Evolutionary conservation across 2,113 vertebrate species (phyloP).

Genomic region (Cervus canadensis): DNA sequence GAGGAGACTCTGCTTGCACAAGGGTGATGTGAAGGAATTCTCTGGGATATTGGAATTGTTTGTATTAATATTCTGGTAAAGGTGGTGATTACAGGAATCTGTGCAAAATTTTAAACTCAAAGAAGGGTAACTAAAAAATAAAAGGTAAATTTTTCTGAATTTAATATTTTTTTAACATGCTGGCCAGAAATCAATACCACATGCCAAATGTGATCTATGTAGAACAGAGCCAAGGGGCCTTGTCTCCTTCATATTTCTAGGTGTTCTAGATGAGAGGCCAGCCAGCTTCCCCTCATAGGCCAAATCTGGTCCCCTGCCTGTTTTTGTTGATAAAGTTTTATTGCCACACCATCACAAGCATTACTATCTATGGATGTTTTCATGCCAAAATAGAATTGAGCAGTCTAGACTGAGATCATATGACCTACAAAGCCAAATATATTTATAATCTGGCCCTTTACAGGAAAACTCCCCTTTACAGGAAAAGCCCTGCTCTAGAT

Average conservation of each 20-base stretch:
- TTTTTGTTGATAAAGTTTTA: background rate
- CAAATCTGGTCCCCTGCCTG: background rate
- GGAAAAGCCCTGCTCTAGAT: background rate
- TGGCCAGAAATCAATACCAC: background rate
- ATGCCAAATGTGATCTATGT: background rate
- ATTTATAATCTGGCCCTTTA: background rate
- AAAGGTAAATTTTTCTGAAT: background rate
- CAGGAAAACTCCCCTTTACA: background rate
- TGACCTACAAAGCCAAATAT: background rate
- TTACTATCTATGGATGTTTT: background rate
- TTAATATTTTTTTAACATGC: background rate
- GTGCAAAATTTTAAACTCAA: background rate
- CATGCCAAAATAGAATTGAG: background rate
- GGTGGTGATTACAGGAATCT: background rate
- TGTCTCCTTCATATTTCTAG: background rate
- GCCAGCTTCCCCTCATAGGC: background rate
- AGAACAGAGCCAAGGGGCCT: background rate
- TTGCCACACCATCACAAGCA: background rate
- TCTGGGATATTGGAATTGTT: background rate
- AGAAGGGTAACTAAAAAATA: background rate
- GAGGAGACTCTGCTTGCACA: background rate
- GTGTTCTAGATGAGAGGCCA: background rate
- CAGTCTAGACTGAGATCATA: background rate
- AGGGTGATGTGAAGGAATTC: background rate
- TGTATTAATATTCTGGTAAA: background rate